Base-by-base conservation (phyloP, 2,888 invertebrate genomes). In the Erpobdella octoculata region DNA sequence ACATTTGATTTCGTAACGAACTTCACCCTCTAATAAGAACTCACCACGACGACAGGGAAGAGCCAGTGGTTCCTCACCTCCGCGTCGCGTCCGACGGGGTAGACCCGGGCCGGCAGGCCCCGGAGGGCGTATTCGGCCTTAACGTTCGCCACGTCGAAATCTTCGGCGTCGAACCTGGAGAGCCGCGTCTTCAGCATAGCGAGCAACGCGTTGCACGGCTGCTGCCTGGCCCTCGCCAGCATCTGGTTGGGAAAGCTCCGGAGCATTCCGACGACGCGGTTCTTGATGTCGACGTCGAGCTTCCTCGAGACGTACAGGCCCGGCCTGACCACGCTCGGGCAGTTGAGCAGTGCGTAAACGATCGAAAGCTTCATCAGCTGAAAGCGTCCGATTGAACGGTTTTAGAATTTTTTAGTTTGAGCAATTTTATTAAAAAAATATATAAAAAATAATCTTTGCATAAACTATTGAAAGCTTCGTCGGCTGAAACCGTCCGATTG, bases 21-120 rank as follows among this genome's bases (percentile, higher is more conserved):
- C n/a, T n/a, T n/a, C n/a, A n/a, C n/a, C n/a, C n/a, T n/a, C n/a
- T n/a, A n/a, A n/a, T n/a, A n/a, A n/a, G n/a, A n/a, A 78, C 81
- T 78, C 76, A 83, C 82, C 77, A 81, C 80, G 25, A 83, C 46
- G 59, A 83, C 78, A 8, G 83, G 83, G 75, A 80, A 83, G 38
- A 83, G 78, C 83, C 83, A 83, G 73, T 80, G 81, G 74, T 81
- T 82, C 70, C 80, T 81, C 33, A 78, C 73, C n/a, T 74, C 64
- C 1, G 80, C 79, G 21, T 78, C 76, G 58, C 71, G 72, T 3
- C 83, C 83, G 25, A 82, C 80, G n/a, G 78, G 71, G 5, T 77
- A 78, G 35, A 81, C 78, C 15, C 75, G 75, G 3, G 76, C 76
- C 12, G 80, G 79, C 6, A 83, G 77, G 48, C 79, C 74, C 69